Base-by-base conservation (phyloP, 2,797 vertebrate genomes). In the Morelia viridis region DNA sequence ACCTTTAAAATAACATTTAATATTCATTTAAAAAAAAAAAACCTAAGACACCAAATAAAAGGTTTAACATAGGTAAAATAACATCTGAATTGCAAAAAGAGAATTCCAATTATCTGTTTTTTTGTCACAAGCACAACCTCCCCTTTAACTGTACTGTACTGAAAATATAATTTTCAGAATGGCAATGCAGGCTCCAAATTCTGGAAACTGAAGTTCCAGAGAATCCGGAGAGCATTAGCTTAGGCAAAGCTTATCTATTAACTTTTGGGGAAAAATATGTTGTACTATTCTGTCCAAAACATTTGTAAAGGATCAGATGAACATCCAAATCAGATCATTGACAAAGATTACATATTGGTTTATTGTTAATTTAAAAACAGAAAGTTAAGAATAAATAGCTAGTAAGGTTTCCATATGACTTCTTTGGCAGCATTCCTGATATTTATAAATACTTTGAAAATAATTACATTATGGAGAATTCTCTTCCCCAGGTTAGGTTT, bases 1-100 rank as follows among this genome's bases (percentile, higher is more conserved):
- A 94, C 93, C 93, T 94, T 95, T 94, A 96, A 96, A 94, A 96
- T 88, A 76, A 93, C 80, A 87, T 96, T 95, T 91, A 91, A 35
- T 17, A 62, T 90, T 92, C 61, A 93, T 92, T 89, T 50, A 3
- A 35, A 12, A 46, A 50, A 57, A 57, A 58, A 58, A 92, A 68
- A 10, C 46, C n/a, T 89, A 86, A 92, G 92, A 93, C 57, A 92
- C 83, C 89, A 92, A 95, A 96, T 89, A 94, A 96, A 96, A 94
- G 19, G 86, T 85, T 87, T 94, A 84, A 96, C 84, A 90, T 91
- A 17, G 53, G 86, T 64, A 92, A 71, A 93, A 92, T 46, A 56
- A 95, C 5, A 83, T 85, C 58, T 88, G n/a, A 0, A 0, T 93
- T 11, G 57, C 15, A 93, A 80, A 24, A 64, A 0, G 86, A 65